phyloP scores from a whole-genome alignment of 2,113 vertebrate species.

The cattle (Bos taurus) region DNA sequence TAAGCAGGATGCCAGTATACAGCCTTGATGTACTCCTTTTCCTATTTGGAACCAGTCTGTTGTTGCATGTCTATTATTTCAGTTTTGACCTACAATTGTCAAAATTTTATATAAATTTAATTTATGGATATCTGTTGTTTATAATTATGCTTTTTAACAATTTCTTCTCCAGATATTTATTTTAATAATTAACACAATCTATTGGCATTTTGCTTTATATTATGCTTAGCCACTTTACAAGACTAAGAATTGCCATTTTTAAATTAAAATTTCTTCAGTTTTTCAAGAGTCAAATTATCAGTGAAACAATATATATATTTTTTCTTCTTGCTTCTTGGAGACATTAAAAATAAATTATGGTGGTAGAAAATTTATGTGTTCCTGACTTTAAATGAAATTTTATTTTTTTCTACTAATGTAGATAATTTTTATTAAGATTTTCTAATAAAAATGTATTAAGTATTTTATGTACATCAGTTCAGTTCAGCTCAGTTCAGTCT shows the following conservation, averaged over 20 bases:
- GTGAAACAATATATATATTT: neutral
- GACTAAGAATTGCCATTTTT: neutral
- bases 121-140: neutral
- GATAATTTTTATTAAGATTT: neutral
- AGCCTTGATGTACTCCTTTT: no score
- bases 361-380: neutral
- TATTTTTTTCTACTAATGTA: neutral
- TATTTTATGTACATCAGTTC: no score
- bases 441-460: no score
- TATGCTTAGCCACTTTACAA: neutral
- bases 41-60: no score
- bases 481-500: no score
- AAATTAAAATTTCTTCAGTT: neutral
- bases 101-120: neutral
- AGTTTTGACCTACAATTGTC: neutral
- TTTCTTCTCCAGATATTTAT: neutral
- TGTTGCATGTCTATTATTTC: neutral
- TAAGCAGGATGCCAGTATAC: no score
- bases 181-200: neutral
- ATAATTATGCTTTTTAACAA: neutral
- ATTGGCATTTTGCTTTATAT: neutral
- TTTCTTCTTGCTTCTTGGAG: neutral
- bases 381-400: neutral
- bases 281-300: neutral
- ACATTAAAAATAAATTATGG: neutral